These are phyloP conservation scores for Lordiphosa andalusiaca DNA, from an alignment of 2,888 invertebrate species.

Conservation along the genomic window DNA sequence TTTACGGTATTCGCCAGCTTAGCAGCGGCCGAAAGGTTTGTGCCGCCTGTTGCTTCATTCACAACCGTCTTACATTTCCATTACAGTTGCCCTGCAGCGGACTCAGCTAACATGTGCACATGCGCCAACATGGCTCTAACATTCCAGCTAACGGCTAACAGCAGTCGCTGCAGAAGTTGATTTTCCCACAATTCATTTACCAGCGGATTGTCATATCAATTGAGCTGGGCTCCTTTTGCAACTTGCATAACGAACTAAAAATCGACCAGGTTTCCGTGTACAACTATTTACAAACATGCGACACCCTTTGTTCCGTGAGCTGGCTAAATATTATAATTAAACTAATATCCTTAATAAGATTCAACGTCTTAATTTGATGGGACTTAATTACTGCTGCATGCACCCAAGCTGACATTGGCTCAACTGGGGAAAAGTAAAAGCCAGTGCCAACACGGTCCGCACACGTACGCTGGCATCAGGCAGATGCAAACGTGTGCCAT, in stretches of 20 bases:
- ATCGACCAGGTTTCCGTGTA: constrained; percentile 1
- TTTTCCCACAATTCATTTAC: constrained; percentile 10
- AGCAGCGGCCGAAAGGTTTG: too few relatives aligned
- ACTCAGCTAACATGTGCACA: too few relatives aligned
- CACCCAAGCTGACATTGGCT: constrained; percentile 12
- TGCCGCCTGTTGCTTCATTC: too few relatives aligned
- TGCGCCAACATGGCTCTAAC: background rate
- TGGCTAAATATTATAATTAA: constrained; percentile 13
- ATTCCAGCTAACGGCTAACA: background rate
- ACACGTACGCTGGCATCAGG: background rate
- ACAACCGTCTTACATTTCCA: too few relatives aligned
- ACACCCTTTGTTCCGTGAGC: constrained; percentile 1
- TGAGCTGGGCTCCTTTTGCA: constrained; percentile 6
- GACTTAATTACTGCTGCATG: constrained; percentile 5
- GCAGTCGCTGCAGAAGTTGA: background rate
- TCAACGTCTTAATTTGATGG: constrained; percentile 10
- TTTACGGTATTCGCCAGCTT: background rate
- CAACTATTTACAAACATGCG: background rate
- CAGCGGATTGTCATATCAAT: constrained; percentile 4
- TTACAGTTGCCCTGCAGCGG: too few relatives aligned
- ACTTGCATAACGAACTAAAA: constrained; percentile 2
- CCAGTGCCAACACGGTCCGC: constrained; percentile 5
- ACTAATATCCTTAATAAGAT: constrained; percentile 10
- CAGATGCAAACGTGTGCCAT: constrained; percentile 10
- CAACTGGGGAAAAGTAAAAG: constrained; percentile 13